Evolutionary conservation across 2,888 invertebrate species (phyloP), one percentile per base, ranked within the genome.

Genomic region (Nemotelus nigrinus): DNA sequence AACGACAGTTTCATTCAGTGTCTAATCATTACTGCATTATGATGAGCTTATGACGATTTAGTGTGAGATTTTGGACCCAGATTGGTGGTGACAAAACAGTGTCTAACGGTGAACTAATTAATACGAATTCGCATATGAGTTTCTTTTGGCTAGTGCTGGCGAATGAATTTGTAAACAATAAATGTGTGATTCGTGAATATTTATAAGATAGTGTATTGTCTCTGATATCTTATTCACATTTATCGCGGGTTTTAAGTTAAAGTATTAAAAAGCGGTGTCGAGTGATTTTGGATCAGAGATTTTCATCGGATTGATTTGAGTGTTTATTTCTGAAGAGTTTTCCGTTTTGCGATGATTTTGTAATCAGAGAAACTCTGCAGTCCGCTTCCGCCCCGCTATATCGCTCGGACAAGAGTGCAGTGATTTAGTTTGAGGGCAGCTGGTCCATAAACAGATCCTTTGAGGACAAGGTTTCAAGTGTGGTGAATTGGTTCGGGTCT

Each of bases 401-500:
- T 7, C 6, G 8, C 4, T 48, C 25, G 5, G 39, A 39, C 25
- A 25, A 60, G 2, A 47, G 72, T 72, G 70, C 70, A 55, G 70
- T 70, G 70, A n/a, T 3, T 6, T 39, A 74, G 74, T 74, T 74
- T 74, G 74, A 74, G 63, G 39, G 44, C 44, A 74, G 50, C 74
- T 74, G 74, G 25, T 43, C 41, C 25, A 48, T 57, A 50, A 41
- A 3, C 41, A 63, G 39, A 72, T 72, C 72, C 72, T 72, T 60
- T 72, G 72, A 74, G 25, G 25, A 63, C 47, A 63, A 45, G 41
- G 75, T 53, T 48, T 25, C 25, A 53, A 10, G 58, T 58, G 77
- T 57, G 77, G 77, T 77, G 68, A 77, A 77, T 77, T 58, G 77
- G 77, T 77, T 77, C 55, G 77, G 6, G 58, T 76, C 76, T 65